These are phyloP conservation scores for Caenorhabditis latens DNA, from an alignment of 1,140 invertebrate species.

Conservation along the genomic window DNA sequence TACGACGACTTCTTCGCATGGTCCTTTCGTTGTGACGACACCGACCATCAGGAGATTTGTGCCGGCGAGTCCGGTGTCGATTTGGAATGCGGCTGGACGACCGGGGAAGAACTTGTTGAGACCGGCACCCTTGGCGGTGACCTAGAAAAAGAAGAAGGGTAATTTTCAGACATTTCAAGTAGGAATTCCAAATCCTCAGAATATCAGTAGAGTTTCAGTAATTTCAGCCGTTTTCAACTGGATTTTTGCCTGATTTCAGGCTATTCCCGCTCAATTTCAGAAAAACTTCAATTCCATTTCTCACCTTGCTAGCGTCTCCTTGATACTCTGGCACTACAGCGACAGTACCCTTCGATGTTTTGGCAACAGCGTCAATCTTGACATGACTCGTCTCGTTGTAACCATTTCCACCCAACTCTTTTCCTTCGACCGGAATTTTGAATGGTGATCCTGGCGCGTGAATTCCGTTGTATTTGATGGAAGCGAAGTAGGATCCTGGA, in stretches of 20 bases:
- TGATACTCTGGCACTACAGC: conserved; percentile 86
- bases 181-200: not conserved
- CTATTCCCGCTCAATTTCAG: too few species aligned
- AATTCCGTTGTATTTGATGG: conserved; percentile 82
- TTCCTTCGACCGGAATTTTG: conserved; percentile 82
- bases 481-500: conserved; percentile 91
- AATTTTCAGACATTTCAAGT: not conserved
- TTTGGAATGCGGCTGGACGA: conserved; percentile 92
- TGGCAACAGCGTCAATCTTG: conserved; percentile 92
- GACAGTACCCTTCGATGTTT: conserved; percentile 81
- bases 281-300: conserved; percentile 68
- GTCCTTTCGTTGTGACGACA: conserved; percentile 92
- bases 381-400: conserved; percentile 91
- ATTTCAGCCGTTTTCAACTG: not conserved
- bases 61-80: conserved; percentile 91
- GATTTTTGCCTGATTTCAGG: too few species aligned
- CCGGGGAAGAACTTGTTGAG: conserved; percentile 92
- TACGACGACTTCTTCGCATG: conserved; percentile 93
- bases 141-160: conserved; percentile 32
- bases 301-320: conserved; percentile 90
- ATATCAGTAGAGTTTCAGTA: too few species aligned
- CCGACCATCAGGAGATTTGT: conserved; percentile 94
- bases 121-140: conserved; percentile 87
- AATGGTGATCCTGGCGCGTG: conserved; percentile 95
- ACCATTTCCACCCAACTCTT: conserved; percentile 84